A percentile compares a stretch with the other conserved stretches of the same genome.
These are phyloP conservation scores for Sylvicapra grimmia DNA, from an alignment of 2,113 vertebrate species.

Conservation along the genomic window DNA sequence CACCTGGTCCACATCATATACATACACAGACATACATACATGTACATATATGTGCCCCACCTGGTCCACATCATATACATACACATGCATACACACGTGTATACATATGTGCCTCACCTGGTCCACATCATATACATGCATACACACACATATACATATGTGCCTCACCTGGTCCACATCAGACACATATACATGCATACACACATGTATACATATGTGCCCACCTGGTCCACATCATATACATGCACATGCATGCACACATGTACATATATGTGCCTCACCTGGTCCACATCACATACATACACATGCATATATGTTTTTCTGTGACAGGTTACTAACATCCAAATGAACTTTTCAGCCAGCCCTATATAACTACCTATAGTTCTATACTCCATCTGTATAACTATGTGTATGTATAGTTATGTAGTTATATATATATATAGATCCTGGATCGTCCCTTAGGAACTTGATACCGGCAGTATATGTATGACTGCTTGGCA, in stretches of 20 bases:
- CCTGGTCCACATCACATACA: too few species aligned
- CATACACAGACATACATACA: not conserved
- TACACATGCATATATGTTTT: not conserved
- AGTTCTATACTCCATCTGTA: not conserved
- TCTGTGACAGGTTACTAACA: not conserved
- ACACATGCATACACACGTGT: not conserved
- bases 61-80: not conserved
- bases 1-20: not conserved
- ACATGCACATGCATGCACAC: too few species aligned
- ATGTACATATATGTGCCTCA: too few species aligned
- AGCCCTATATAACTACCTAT: not conserved
- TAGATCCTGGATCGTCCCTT: not conserved
- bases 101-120: not conserved
- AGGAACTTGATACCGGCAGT: not conserved
- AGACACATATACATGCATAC: too few species aligned
- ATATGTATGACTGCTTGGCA: not conserved
- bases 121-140: not conserved
- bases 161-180: too few species aligned
- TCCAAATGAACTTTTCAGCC: not conserved
- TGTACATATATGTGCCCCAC: not conserved
- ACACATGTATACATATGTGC: too few species aligned
- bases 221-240: too few species aligned
- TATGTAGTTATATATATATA: not conserved
- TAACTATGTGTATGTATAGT: too few species aligned
- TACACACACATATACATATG: too few species aligned